phyloP scores from a whole-genome alignment of 2,797 vertebrate species.

The Smutsia temminckii region DNA sequence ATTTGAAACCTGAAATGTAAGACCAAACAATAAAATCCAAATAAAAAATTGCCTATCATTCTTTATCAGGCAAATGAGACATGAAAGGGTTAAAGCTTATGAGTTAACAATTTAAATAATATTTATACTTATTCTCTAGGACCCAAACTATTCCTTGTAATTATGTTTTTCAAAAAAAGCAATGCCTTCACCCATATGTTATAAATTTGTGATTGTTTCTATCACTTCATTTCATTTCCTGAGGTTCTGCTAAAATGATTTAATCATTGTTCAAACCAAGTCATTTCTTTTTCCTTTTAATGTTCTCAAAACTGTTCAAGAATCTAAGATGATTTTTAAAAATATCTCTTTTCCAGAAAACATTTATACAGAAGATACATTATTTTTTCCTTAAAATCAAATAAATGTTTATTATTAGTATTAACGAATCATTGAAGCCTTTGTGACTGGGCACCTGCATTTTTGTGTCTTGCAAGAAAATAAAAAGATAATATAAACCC shows the following conservation, averaged over 20 bases:
- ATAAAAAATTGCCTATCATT: background rate
- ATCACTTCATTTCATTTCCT: background rate
- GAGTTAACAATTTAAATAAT: background rate
- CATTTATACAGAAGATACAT: background rate
- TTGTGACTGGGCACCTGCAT: background rate
- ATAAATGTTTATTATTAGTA: background rate
- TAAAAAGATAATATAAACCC: background rate
- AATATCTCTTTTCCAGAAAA: background rate
- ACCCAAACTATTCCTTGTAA: background rate
- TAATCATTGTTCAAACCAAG: background rate
- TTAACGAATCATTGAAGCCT: background rate
- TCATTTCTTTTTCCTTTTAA: background rate
- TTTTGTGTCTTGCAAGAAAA: conserved; percentile 1
- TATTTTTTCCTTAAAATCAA: background rate
- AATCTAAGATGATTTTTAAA: background rate
- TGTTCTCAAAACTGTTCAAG: background rate
- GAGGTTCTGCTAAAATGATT: background rate
- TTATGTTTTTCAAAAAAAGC: background rate
- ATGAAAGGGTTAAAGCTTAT: background rate
- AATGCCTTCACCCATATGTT: background rate
- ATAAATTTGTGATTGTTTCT: background rate
- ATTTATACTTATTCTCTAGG: background rate
- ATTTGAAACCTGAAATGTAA: background rate
- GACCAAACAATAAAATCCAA: background rate
- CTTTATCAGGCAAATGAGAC: background rate